Base-by-base conservation (phyloP, 2,888 invertebrate species). In the Drosophila prostipennis region DNA sequence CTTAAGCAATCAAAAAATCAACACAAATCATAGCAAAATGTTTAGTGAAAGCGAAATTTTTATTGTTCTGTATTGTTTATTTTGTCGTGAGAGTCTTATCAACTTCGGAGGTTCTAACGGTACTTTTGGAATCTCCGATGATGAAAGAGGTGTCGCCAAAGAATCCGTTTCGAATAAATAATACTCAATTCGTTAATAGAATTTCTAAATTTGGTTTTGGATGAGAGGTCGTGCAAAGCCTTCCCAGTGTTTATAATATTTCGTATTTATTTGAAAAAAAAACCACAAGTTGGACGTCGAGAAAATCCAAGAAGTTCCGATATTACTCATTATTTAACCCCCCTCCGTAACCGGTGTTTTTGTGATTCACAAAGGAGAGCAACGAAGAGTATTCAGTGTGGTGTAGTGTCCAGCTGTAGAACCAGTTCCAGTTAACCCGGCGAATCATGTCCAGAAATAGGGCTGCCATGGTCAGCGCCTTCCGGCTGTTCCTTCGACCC, bases 401-500 rank as follows among this genome's bases (percentile, higher is more conserved):
- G 39, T 37, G 61, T 51, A 19, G 49, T 26, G 67, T 39, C 32
- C 46, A 46, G 46, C 29, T 11, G 46, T 29, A 16, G 29, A 58
- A 52, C 63, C 61, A 48, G 61, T 63, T 40, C 32, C 39, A 14
- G 46, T 48, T 34, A 34, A 34, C 14, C 61, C 8, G 42, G 29
- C 14, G 43, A 37, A 45, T 23, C 16, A 87, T 82, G 82, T 74
- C 82, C 70, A 79, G 72, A 56, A 72, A 54, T 54, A 67, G 67
- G 51, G 42, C 58, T 16, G 76, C 94, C 91, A 93, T 94, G 92
- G 93, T 93, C 91, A 93, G 93, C 91, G 92, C 92, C 91, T 93
- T 94, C 92, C 93, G 94, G 92, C 92, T 94, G 91, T 92, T 94
- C 90, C 92, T 93, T 89, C 93, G 93, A 26, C 82, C 81, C 53